phyloP scores from a whole-genome alignment of 2,797 vertebrate genomes.

The Gallinago stenura region DNA sequence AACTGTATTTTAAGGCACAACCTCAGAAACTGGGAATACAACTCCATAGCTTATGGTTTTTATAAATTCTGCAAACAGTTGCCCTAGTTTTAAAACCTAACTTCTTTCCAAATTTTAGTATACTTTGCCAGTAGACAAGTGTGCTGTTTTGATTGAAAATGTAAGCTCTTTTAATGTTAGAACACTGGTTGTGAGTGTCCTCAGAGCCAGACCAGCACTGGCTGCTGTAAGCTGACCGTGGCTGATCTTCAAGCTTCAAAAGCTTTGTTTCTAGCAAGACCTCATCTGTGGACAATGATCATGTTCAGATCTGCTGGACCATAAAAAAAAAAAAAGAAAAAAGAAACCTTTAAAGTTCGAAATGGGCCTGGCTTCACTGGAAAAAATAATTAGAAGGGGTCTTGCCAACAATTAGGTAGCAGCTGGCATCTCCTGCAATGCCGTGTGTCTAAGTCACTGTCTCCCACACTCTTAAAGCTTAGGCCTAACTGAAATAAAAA shows the following conservation, averaged over 20 bases:
- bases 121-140: neutral
- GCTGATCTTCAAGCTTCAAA: slow-evolving; percentile 47
- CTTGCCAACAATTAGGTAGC: neutral
- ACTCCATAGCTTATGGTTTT: neutral
- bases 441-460: rapidly evolving
- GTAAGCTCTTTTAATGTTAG: neutral
- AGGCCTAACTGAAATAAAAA: neutral
- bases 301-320: slow-evolving; percentile 34
- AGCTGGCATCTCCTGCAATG: neutral
- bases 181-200: neutral
- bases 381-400: neutral
- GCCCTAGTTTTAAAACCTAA: neutral
- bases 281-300: slow-evolving; percentile 23
- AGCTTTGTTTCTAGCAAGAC: slow-evolving; percentile 20
- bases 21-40: neutral
- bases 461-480: neutral
- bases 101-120: neutral
- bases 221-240: neutral
- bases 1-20: neutral
- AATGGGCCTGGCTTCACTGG: neutral
- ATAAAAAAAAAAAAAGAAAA: neutral
- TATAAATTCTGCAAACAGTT: neutral
- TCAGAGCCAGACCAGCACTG: neutral
- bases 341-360: slow-evolving; percentile 3
- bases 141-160: neutral